Evolutionary conservation across 2,113 vertebrate genomes (phyloP).

Genomic region (Tyto alba): DNA sequence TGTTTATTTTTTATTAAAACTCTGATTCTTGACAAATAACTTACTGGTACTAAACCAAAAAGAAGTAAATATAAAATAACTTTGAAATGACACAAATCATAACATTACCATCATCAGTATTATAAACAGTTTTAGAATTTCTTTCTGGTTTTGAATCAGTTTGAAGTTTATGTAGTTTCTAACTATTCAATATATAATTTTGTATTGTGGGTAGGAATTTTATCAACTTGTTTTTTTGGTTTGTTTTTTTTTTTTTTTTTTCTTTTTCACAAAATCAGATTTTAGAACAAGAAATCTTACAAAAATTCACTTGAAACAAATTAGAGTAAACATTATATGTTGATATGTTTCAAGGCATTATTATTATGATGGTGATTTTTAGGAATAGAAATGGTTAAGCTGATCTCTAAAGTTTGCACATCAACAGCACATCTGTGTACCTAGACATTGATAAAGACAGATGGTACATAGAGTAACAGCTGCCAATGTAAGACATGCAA

Average conservation of each 20-base stretch:
- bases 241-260: not conserved
- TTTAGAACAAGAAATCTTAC: not conserved
- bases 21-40: not conserved
- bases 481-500: slow-evolving; percentile 8
- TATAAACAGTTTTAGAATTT: not conserved
- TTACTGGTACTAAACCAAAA: slow-evolving; percentile 1
- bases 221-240: not conserved
- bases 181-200: not conserved
- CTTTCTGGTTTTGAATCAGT: not conserved
- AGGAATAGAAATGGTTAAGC: not conserved
- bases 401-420: slow-evolving; percentile 6
- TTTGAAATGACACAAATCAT: not conserved
- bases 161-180: not conserved
- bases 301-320: not conserved
- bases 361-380: not conserved
- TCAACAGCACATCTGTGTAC: not conserved
- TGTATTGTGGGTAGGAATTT: not conserved
- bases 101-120: not conserved
- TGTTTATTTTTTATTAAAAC: slow-evolving; percentile 42
- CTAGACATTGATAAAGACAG: slow-evolving; percentile 44
- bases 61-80: not conserved
- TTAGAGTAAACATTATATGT: not conserved
- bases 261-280: not conserved
- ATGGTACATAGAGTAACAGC: slow-evolving; percentile 31
- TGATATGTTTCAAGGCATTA: not conserved